phyloP scores from a whole-genome alignment of 2,797 vertebrate genomes.

The Poeciliopsis turneri region DNA sequence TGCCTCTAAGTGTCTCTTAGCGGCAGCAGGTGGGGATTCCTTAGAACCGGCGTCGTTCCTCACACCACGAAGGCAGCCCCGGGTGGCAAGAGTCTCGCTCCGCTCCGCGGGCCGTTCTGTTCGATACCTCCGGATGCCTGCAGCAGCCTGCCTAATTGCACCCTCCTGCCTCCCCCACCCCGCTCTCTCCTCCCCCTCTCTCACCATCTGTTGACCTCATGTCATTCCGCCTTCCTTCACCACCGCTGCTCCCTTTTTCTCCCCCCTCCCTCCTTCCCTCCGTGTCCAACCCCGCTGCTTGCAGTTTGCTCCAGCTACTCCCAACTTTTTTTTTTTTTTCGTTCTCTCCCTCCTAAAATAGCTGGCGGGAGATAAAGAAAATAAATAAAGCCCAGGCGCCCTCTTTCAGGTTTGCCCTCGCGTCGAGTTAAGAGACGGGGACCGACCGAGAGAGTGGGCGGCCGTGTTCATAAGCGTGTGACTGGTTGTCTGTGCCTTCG shows the following conservation, averaged over 20 bases:
- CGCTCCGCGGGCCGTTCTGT: slow-evolving; percentile 43
- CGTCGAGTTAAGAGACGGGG: slow-evolving; percentile 21
- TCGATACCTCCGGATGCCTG: slow-evolving; percentile 45
- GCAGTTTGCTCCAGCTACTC: slow-evolving; percentile 59
- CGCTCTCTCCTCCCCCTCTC: slow-evolving; percentile 26
- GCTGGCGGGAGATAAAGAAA: slow-evolving; percentile 59
- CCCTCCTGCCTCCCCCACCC: slow-evolving; percentile 20
- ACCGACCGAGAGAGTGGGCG: slow-evolving; percentile 13
- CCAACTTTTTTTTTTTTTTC: slow-evolving; percentile 52
- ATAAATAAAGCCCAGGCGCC: slow-evolving; percentile 71
- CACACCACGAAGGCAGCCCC: slow-evolving; percentile 27
- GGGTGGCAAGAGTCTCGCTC: slow-evolving; percentile 21
- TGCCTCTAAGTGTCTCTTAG: neutral
- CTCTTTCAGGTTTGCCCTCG: slow-evolving; percentile 51
- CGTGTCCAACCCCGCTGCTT: slow-evolving; percentile 13
- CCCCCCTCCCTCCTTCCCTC: neutral
- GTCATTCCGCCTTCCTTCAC: slow-evolving; percentile 71
- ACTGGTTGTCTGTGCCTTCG: slow-evolving; percentile 53
- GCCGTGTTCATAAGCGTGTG: slow-evolving; percentile 44
- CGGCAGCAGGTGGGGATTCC: slow-evolving; percentile 36
- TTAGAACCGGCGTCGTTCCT: slow-evolving; percentile 1
- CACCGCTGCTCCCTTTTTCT: slow-evolving; percentile 43
- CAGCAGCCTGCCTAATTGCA: slow-evolving; percentile 59
- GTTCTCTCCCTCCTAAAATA: slow-evolving; percentile 73
- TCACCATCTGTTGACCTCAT: slow-evolving; percentile 80